These are phyloP conservation scores for Procambarus clarkii DNA, from an alignment of 1,140 invertebrate species.

Conservation along the genomic window DNA sequence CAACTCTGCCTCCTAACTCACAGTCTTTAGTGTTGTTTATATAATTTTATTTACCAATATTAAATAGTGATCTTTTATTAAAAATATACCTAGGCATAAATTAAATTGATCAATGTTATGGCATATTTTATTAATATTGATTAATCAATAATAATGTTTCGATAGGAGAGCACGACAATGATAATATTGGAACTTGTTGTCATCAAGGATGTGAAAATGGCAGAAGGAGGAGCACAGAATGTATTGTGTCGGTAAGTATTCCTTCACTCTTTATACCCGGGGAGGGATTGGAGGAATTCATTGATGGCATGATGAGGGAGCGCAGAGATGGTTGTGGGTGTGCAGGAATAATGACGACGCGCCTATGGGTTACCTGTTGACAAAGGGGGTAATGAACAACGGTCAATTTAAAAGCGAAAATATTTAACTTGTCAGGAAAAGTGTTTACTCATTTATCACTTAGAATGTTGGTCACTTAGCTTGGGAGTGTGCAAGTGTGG, in stretches of 20 bases:
- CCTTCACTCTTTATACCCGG: background rate
- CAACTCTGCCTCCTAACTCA: too few relatives aligned
- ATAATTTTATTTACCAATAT: too few relatives aligned
- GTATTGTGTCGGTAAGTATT: slow-evolving; percentile 44
- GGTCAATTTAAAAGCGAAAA: background rate
- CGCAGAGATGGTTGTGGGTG: background rate
- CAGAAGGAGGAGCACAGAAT: slow-evolving; percentile 41
- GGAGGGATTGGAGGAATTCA: background rate
- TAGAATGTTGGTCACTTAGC: too few relatives aligned
- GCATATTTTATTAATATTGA: background rate
- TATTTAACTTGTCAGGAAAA: background rate
- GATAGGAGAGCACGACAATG: too few relatives aligned
- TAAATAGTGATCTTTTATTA: too few relatives aligned
- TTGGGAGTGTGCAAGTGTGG: too few relatives aligned
- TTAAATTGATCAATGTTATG: too few relatives aligned
- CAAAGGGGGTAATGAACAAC: background rate
- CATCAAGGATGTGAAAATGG: slow-evolving; percentile 53
- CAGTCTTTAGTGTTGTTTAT: too few relatives aligned
- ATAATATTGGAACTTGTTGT: slow-evolving; percentile 42
- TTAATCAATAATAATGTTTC: background rate
- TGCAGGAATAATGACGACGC: background rate
- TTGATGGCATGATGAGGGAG: background rate
- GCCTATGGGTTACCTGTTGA: background rate
- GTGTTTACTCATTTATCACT: too few relatives aligned
- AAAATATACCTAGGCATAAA: too few relatives aligned